Conservation (phyloP, 2,113 vertebrate species). For the Lates calcarifer region DNA sequence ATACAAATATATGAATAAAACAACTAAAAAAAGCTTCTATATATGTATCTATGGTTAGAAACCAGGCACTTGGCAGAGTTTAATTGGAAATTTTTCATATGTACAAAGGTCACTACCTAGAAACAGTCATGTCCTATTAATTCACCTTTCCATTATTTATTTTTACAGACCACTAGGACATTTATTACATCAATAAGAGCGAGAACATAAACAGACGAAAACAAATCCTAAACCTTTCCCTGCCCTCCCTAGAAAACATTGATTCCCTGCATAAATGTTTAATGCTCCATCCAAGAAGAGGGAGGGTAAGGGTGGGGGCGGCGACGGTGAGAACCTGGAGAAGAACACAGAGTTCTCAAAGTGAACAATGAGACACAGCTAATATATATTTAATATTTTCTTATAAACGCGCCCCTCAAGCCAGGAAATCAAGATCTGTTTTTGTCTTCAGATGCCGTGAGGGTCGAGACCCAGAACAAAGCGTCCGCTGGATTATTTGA, state of each 20-base stretch:
- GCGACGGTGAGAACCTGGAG: not conserved
- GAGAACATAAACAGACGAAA: conserved; percentile 24
- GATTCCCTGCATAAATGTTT: conserved; percentile 69
- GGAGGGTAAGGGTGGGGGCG: conserved; percentile 20
- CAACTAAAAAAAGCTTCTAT: conserved; percentile 60
- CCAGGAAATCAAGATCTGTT: not conserved
- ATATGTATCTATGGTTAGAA: conserved; percentile 84
- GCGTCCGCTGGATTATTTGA: not conserved
- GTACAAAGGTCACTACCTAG: conserved; percentile 69
- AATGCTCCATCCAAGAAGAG: conserved; percentile 27
- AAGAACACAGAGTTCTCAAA: conserved; percentile 25
- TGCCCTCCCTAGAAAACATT: conserved; percentile 32
- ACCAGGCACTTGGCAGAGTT: conserved; percentile 83
- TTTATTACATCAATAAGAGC: conserved; percentile 54
- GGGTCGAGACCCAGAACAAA: not conserved
- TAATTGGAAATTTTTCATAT: conserved; percentile 58
- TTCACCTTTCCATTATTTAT: conserved; percentile 22
- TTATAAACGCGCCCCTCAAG: not conserved
- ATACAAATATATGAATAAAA: conserved; percentile 41
- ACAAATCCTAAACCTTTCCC: conserved; percentile 24
- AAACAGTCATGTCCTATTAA: conserved; percentile 72
- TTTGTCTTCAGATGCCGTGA: not conserved
- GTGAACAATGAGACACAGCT: conserved; percentile 34
- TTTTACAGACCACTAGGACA: conserved; percentile 56
- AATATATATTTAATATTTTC: conserved; percentile 6